Evolutionary conservation across 2,888 invertebrate species (phyloP).

Genomic region (Meiosimyza decipiens): DNA sequence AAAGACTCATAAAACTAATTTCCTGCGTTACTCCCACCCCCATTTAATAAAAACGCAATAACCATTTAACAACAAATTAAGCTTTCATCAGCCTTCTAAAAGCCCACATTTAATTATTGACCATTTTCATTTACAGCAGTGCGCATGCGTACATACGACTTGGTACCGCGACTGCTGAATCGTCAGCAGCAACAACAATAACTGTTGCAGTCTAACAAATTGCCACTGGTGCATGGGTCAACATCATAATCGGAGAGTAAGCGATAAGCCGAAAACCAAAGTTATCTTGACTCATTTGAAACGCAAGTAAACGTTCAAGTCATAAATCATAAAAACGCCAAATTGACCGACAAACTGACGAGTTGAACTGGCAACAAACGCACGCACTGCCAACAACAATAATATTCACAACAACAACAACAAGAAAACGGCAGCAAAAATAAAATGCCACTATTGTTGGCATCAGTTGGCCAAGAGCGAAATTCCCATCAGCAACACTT

Average conservation of each 20-base stretch:
- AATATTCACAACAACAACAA: conserved; percentile 37
- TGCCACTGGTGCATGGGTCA: conserved; percentile 58
- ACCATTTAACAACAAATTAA: conserved; percentile 41
- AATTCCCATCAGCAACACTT: conserved; percentile 52
- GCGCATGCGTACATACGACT: conserved; percentile 36
- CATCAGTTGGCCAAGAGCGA: conserved; percentile 49
- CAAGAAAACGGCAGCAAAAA: conserved; percentile 11
- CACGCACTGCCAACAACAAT: conserved; percentile 45
- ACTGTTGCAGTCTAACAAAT: conserved; percentile 49
- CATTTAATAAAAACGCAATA: conserved; percentile 13
- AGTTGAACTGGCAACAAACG: conserved; percentile 21
- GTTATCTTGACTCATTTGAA: neutral
- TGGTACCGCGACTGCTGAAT: conserved; percentile 29
- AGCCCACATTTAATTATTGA: conserved; percentile 59
- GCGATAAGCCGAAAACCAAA: neutral
- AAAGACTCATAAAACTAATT: too few relatives aligned
- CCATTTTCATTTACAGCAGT: conserved; percentile 46
- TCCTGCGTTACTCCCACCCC: neutral
- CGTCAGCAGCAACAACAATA: conserved; percentile 38
- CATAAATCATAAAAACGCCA: conserved; percentile 63
- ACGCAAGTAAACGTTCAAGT: conserved; percentile 44
- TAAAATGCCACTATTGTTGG: conserved; percentile 44
- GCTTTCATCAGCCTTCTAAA: conserved; percentile 51
- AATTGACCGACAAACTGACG: conserved; percentile 57
- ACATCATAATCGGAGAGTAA: conserved; percentile 58